A percentile compares a stretch with the other conserved stretches of the same genome.
Evolutionary conservation across 2,797 vertebrate species (phyloP).

Genomic region (Siniperca scherzeri): DNA sequence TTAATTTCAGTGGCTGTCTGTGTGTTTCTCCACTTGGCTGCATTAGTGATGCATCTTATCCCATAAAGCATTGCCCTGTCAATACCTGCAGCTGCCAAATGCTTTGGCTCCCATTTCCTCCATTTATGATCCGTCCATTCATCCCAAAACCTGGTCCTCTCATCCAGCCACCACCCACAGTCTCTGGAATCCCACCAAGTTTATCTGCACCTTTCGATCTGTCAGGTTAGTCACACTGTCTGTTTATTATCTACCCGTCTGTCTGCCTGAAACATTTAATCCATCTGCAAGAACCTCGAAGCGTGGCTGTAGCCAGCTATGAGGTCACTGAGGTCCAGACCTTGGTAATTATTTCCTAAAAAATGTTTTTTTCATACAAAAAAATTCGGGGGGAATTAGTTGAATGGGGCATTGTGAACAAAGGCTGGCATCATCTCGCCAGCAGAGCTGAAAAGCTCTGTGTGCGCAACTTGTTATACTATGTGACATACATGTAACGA

Average conservation of each 20-base stretch:
- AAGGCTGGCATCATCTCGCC: no score
- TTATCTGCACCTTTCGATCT: slow-evolving; percentile 25
- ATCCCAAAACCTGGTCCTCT: slow-evolving; percentile 33
- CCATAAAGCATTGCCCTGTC: slow-evolving; percentile 47
- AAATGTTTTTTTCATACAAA: no score
- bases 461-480: no score
- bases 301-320: no score
- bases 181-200: slow-evolving; percentile 6
- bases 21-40: slow-evolving; percentile 28
- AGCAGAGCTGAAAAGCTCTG: no score
- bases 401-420: no score
- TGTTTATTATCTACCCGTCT: slow-evolving; percentile 8
- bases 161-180: slow-evolving; percentile 24
- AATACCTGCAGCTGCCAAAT: slow-evolving; percentile 49
- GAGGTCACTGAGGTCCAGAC: no score
- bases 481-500: no score
- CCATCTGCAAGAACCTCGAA: slow-evolving; percentile 1
- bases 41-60: slow-evolving; percentile 39
- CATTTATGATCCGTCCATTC: slow-evolving; percentile 47
- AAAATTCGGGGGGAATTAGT: no score
- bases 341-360: no score
- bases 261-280: slow-evolving; percentile 13
- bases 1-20: slow-evolving; percentile 19
- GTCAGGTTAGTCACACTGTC: slow-evolving; percentile 11
- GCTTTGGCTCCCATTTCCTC: slow-evolving; percentile 36